Evolutionary conservation across 2,113 vertebrate genomes (phyloP), one percentile per base, ranked within the genome.

Genomic region (Ceyx margarethae): DNA sequence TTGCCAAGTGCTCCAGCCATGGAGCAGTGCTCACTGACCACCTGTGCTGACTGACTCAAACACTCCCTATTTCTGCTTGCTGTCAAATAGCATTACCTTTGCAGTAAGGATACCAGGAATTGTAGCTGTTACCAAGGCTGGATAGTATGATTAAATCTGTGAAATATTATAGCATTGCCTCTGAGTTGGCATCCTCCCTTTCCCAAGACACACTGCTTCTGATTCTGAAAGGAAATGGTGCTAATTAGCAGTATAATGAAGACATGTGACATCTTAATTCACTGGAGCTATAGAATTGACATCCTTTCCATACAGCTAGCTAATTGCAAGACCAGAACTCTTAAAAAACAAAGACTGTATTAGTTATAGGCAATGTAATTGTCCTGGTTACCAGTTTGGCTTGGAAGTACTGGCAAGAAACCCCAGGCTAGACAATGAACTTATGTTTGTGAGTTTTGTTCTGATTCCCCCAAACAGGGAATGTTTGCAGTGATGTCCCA

Each of bases 161-260:
- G 91, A 80, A 85, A 78, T 77, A 72, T 33, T 75, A 86, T 1
- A 67, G 10, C 10, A 68, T 5, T 88, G 40, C 31, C 48, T 88
- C 16, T 53, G 77, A 76, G 65, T 9, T 80, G 53, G 40, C 26
- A 48, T 53, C 15, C 11, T 75, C 42, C 7, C 7, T 31, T 67
- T 67, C 60, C 51, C 48, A 81, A 75, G 73, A 67, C 9, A 28
- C 12, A 10, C 21, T 88, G 40, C 29, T 80, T 85, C 58, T 53
- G 69, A 2, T 71, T 73, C 93, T 74, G 48, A 85, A 85, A 87
- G 87, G 87, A 85, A 90, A 85, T 33, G 1, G 43, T 7, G 29
- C n/a, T 95, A 90, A 93, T 95, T 90, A 94, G 69, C 50, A 86
- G 9, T 35, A 60, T 67, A 68, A 65, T 42, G 14, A 88, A 93